Evolutionary conservation across 2,113 vertebrate species (phyloP).

Genomic region (Nycticebus coucang): DNA sequence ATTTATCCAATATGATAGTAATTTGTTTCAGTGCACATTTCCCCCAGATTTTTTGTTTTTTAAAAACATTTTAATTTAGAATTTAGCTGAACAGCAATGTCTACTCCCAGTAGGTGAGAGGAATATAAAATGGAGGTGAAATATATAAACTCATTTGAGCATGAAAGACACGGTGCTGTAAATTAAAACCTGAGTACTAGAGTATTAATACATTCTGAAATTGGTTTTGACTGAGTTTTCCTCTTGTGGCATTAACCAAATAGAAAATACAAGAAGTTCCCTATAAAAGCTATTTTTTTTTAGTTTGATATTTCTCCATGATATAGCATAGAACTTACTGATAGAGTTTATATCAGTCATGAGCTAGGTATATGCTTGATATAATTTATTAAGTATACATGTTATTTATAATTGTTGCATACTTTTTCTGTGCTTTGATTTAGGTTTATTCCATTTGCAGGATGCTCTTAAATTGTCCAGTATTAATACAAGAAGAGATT

Average conservation of each 20-base stretch:
- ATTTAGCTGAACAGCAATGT: not conserved
- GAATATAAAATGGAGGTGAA: constrained; percentile 45
- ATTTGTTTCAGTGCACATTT: constrained; percentile 29
- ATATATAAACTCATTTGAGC: constrained; percentile 3
- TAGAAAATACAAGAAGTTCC: constrained; percentile 18
- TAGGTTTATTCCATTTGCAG: constrained; percentile 14
- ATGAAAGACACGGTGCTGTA: not conserved
- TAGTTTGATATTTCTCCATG: constrained; percentile 7
- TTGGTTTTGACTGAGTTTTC: not conserved
- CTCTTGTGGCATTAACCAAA: constrained; percentile 28
- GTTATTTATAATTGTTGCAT: not conserved
- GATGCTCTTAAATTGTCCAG: not conserved
- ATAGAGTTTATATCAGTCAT: not conserved
- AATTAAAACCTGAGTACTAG: not conserved
- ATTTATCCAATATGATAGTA: not conserved
- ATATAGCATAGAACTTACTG: not conserved
- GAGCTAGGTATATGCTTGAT: not conserved
- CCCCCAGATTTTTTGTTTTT: not conserved
- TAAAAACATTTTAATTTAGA: not conserved
- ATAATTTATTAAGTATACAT: constrained; percentile 30
- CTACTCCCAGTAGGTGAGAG: not conserved
- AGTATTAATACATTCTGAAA: constrained; percentile 27
- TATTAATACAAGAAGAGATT: constrained; percentile 32
- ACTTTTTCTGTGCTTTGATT: not conserved
- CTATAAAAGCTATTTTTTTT: constrained; percentile 23